Conservation (phyloP, 2,797 vertebrate species). For the Prionace glauca region DNA sequence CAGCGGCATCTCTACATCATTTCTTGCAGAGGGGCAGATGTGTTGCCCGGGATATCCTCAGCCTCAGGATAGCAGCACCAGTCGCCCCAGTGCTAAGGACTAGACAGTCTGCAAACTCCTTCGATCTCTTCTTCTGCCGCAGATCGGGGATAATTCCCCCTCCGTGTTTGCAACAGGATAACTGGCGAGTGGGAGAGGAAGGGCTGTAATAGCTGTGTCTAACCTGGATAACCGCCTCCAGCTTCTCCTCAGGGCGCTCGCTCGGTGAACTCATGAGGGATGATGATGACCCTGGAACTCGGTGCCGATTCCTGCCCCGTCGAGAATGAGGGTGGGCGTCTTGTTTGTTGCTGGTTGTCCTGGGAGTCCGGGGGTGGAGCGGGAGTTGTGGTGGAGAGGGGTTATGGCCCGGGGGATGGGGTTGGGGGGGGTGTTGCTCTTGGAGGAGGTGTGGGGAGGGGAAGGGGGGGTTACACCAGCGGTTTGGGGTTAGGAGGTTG, state of each 20-base stretch:
- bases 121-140: neutral
- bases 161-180: neutral
- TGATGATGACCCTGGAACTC: neutral
- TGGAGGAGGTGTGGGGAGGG: too few species aligned
- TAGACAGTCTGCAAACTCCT: neutral
- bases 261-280: constrained; percentile 25
- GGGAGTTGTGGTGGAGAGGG: too few species aligned
- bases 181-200: neutral
- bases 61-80: neutral
- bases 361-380: too few species aligned
- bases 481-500: too few species aligned
- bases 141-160: neutral
- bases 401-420: too few species aligned
- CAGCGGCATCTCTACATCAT: too few species aligned
- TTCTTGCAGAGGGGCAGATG: neutral
- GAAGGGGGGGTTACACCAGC: neutral
- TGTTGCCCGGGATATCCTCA: neutral
- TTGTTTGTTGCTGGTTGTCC: neutral
- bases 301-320: neutral
- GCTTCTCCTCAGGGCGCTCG: neutral
- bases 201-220: neutral
- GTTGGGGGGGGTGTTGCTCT: too few species aligned
- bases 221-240: constrained; percentile 52
- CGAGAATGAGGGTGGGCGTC: neutral
- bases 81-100: neutral